These are phyloP conservation scores for Camelus bactrianus DNA, from an alignment of 2,113 vertebrate species.

Conservation along the genomic window DNA sequence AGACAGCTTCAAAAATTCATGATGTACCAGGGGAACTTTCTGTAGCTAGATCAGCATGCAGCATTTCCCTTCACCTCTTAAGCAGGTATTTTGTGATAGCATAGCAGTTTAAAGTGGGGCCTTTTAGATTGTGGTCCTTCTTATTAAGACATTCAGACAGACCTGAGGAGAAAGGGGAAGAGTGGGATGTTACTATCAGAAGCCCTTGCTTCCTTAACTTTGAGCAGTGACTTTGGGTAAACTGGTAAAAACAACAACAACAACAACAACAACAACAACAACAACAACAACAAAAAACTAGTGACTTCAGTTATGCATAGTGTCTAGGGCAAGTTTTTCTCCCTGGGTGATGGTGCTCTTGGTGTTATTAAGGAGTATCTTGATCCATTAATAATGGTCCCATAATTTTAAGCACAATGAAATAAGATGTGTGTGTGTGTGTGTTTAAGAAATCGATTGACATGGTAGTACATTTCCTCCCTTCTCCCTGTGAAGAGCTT, in stretches of 20 bases:
- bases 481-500: slow-evolving; percentile 39
- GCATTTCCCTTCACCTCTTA: slow-evolving; percentile 55
- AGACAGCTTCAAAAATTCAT: slow-evolving; percentile 85
- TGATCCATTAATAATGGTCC: background rate
- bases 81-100: slow-evolving; percentile 57
- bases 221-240: slow-evolving; percentile 56
- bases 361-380: background rate
- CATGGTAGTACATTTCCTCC: background rate
- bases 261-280: too few relatives aligned
- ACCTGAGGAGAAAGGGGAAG: background rate
- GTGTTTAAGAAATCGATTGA: background rate
- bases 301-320: background rate
- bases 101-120: background rate
- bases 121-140: background rate
- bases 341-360: background rate
- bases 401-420: slow-evolving; percentile 19
- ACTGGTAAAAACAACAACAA: slow-evolving; percentile 1
- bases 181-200: slow-evolving; percentile 3
- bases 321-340: slow-evolving; percentile 20
- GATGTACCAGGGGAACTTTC: slow-evolving; percentile 75
- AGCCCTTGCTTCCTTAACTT: slow-evolving; percentile 45
- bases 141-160: slow-evolving; percentile 5
- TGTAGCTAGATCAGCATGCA: slow-evolving; percentile 62
- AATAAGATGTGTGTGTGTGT: background rate
- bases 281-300: background rate